These are phyloP conservation scores for Cyaniris semiargus DNA, from an alignment of 2,888 invertebrate genomes.

Conservation along the genomic window DNA sequence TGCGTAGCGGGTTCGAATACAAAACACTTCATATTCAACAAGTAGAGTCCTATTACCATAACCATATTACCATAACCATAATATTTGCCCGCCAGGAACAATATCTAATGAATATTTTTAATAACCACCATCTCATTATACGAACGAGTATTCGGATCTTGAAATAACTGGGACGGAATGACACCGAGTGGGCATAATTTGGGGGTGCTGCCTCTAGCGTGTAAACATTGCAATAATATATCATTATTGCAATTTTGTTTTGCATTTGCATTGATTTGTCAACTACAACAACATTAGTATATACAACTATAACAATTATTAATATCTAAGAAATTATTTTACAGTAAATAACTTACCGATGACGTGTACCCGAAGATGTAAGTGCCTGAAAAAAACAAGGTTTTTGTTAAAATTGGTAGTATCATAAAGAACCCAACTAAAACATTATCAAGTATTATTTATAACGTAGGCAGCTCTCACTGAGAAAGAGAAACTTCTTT, in stretches of 20 bases:
- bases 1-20: neutral
- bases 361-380: neutral
- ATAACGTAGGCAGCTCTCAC: too few relatives aligned
- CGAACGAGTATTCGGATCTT: neutral
- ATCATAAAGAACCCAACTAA: too few relatives aligned
- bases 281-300: too few relatives aligned
- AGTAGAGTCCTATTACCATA: neutral
- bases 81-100: neutral
- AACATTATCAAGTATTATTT: too few relatives aligned
- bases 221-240: too few relatives aligned
- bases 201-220: neutral
- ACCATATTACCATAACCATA: constrained; percentile 16
- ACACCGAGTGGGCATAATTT: neutral
- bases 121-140: neutral
- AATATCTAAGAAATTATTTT: too few relatives aligned
- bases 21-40: constrained; percentile 2
- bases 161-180: neutral
- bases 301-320: too few relatives aligned
- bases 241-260: too few relatives aligned
- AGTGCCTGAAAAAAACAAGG: neutral
- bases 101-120: constrained; percentile 2
- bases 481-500: too few relatives aligned
- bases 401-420: neutral
- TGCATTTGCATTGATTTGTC: too few relatives aligned
- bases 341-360: neutral